These are phyloP conservation scores for Oscheius sp. DNA, from an alignment of 2,888 invertebrate genomes.

Conservation along the genomic window DNA sequence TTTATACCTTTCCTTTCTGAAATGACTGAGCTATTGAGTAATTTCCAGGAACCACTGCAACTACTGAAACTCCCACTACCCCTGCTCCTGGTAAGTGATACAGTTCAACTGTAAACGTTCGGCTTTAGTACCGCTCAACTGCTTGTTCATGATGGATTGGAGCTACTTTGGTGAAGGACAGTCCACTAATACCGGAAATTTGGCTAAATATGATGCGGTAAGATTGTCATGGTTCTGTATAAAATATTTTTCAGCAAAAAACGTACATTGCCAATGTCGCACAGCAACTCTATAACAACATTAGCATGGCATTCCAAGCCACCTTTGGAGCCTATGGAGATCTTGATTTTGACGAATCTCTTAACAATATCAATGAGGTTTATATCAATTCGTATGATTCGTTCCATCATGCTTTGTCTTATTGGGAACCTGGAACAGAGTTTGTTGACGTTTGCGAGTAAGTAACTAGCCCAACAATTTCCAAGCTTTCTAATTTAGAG, in stretches of 20 bases:
- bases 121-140: conserved; percentile 1
- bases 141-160: conserved; percentile 21
- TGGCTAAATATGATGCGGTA: background rate
- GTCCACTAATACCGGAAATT: background rate
- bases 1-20: no score
- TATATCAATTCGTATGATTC: background rate
- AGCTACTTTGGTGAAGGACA: conserved; percentile 8
- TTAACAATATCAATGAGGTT: background rate
- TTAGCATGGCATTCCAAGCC: background rate
- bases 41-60: no score
- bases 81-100: no score
- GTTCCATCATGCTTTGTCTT: background rate
- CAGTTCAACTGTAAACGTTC: no score
- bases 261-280: background rate
- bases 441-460: background rate
- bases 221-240: background rate
- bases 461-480: background rate
- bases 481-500: background rate
- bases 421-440: background rate
- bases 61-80: no score
- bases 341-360: background rate
- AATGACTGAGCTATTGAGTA: no score
- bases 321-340: background rate
- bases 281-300: background rate
- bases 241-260: conserved; percentile 1